These are phyloP conservation scores for Serranus cabrilla DNA, from an alignment of 2,797 vertebrate genomes.

Conservation along the genomic window DNA sequence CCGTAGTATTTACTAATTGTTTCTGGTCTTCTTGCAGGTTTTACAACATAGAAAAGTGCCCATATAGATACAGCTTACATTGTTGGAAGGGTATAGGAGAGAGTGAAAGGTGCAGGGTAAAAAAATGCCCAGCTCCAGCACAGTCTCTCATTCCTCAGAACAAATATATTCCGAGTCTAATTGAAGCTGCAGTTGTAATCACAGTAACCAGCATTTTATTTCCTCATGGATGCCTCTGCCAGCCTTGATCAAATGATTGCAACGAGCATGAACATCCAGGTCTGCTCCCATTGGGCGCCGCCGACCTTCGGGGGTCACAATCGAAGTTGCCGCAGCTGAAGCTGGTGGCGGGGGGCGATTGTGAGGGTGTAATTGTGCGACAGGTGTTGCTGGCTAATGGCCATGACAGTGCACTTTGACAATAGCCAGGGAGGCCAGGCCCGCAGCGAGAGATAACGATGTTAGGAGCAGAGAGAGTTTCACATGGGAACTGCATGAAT, in stretches of 20 bases:
- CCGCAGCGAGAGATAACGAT: conserved; percentile 72
- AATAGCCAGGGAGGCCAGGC: conserved; percentile 71
- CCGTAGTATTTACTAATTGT: too few relatives aligned
- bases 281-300: conserved; percentile 29
- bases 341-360: conserved; percentile 8
- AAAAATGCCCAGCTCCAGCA: not conserved
- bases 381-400: conserved; percentile 62
- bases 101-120: not conserved
- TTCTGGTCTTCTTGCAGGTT: too few relatives aligned
- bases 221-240: conserved; percentile 49
- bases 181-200: conserved; percentile 30
- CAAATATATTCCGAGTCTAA: conserved; percentile 15
- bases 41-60: too few relatives aligned
- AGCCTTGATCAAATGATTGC: conserved; percentile 42
- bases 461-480: conserved; percentile 59
- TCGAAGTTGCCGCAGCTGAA: conserved; percentile 15
- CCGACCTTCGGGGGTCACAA: conserved; percentile 56
- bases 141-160: not conserved
- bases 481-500: conserved; percentile 78
- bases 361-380: conserved; percentile 53
- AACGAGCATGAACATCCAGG: conserved; percentile 27
- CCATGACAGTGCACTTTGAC: conserved; percentile 66
- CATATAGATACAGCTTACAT: too few relatives aligned
- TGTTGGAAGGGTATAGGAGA: not conserved
- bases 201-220: conserved; percentile 40